phyloP scores from a whole-genome alignment of 2,888 invertebrate genomes.

The Cabera pusaria region DNA sequence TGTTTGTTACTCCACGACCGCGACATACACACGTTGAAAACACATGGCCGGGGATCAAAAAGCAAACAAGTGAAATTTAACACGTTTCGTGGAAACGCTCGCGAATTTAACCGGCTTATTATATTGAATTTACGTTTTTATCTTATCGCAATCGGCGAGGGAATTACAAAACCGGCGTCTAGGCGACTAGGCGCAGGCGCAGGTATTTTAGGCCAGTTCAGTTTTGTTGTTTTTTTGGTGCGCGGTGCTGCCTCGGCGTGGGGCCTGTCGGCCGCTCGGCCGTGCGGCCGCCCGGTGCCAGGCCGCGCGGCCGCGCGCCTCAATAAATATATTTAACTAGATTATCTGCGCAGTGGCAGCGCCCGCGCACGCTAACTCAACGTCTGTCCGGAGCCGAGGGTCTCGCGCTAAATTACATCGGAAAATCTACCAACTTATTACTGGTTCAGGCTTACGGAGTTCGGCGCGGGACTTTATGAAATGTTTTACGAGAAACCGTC shows the following conservation, averaged over 20 bases:
- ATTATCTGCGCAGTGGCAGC: slow-evolving; percentile 25
- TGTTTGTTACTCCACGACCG: too few relatives aligned
- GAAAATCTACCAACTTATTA: not conserved
- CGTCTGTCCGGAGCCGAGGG: slow-evolving; percentile 1
- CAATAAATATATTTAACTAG: slow-evolving; percentile 32
- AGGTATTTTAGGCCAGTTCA: too few relatives aligned
- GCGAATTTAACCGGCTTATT: slow-evolving; percentile 11
- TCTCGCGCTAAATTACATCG: not conserved
- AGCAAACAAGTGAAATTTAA: slow-evolving; percentile 6
- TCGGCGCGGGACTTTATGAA: too few relatives aligned
- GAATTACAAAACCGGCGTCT: slow-evolving; percentile 19
- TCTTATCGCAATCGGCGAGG: slow-evolving; percentile 28
- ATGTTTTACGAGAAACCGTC: too few relatives aligned
- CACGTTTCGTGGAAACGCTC: slow-evolving; percentile 10
- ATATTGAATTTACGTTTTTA: slow-evolving; percentile 27
- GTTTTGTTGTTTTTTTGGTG: too few relatives aligned
- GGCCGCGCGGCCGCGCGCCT: too few relatives aligned
- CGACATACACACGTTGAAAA: too few relatives aligned
- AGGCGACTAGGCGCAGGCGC: too few relatives aligned
- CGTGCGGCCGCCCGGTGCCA: too few relatives aligned
- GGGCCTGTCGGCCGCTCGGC: too few relatives aligned
- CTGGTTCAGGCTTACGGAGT: too few relatives aligned
- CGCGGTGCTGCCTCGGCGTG: not conserved
- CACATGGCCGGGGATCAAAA: slow-evolving; percentile 1
- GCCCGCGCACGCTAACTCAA: slow-evolving; percentile 13